phyloP scores from a whole-genome alignment of 2,888 invertebrate species.

The Heliconius sara region DNA sequence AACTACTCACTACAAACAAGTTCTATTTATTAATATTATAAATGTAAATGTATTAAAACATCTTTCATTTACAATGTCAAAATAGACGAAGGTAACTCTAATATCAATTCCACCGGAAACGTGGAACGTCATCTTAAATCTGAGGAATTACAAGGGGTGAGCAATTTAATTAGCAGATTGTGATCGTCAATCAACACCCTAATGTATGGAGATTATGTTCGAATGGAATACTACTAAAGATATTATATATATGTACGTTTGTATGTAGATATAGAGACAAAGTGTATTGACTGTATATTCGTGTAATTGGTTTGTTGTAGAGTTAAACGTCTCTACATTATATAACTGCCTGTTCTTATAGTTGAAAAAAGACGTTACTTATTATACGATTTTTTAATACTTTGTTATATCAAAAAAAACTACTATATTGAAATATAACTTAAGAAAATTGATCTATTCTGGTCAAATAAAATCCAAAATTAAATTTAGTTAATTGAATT shows the following conservation, averaged over 20 bases:
- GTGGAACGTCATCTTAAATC: conserved; percentile 50
- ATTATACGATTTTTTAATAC: too few relatives aligned
- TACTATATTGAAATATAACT: too few relatives aligned
- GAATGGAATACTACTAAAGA: conserved; percentile 37
- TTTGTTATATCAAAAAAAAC: too few relatives aligned
- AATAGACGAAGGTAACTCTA: conserved; percentile 21
- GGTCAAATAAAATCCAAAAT: neutral
- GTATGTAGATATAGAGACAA: neutral
- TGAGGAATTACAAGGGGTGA: conserved; percentile 61
- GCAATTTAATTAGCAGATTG: conserved; percentile 75
- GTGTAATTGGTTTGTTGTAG: neutral
- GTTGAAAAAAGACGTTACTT: too few relatives aligned
- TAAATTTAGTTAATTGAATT: neutral
- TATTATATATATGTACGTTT: neutral
- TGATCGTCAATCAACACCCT: conserved; percentile 62
- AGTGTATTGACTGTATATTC: neutral
- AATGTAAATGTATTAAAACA: neutral
- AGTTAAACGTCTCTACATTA: too few relatives aligned
- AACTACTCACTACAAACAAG: neutral
- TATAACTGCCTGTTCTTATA: too few relatives aligned
- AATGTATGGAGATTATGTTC: conserved; percentile 59
- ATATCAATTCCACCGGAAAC: conserved; percentile 35
- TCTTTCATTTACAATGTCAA: conserved; percentile 21
- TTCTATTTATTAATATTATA: neutral
- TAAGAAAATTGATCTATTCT: too few relatives aligned